Percentiles rank a stretch among this genome's conserved stretches.
Conservation (phyloP, 2,797 vertebrate species). For the Poliocrania exsul region DNA sequence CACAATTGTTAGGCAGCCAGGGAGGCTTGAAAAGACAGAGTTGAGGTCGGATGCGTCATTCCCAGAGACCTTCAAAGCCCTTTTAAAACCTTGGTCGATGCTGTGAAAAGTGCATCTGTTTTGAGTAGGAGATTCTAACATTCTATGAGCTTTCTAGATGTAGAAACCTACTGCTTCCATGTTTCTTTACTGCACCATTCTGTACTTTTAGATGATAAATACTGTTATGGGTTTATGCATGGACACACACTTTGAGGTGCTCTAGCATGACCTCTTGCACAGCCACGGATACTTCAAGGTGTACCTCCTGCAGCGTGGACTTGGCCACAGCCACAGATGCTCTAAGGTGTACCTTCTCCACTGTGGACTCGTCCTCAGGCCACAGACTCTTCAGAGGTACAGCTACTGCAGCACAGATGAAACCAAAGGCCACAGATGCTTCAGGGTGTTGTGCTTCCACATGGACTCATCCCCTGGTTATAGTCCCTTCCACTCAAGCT, state of each 20-base stretch:
- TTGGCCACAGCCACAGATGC: not conserved
- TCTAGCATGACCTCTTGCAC: not conserved
- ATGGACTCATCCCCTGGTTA: not conserved
- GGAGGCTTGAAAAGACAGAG: not conserved
- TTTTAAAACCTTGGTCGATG: not conserved
- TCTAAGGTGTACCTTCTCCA: not conserved
- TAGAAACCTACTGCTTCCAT: not conserved
- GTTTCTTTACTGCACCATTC: not conserved
- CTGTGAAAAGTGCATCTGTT: not conserved
- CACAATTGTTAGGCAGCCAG: not conserved
- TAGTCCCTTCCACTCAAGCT: not conserved
- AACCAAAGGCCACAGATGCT: not conserved
- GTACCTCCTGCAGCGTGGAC: not conserved
- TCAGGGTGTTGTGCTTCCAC: not conserved
- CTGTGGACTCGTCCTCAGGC: not conserved
- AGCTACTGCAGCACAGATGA: not conserved
- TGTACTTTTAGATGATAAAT: not conserved
- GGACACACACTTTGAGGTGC: not conserved
- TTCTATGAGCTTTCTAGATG: not conserved
- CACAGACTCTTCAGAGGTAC: not conserved
- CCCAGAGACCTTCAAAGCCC: not conserved
- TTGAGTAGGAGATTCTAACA: not conserved
- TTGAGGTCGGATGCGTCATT: not conserved
- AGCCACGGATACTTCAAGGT: accelerated
- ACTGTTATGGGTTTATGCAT: not conserved